Base-by-base conservation (phyloP, 1,140 invertebrate genomes). In the Diachasmimorpha longicaudata region DNA sequence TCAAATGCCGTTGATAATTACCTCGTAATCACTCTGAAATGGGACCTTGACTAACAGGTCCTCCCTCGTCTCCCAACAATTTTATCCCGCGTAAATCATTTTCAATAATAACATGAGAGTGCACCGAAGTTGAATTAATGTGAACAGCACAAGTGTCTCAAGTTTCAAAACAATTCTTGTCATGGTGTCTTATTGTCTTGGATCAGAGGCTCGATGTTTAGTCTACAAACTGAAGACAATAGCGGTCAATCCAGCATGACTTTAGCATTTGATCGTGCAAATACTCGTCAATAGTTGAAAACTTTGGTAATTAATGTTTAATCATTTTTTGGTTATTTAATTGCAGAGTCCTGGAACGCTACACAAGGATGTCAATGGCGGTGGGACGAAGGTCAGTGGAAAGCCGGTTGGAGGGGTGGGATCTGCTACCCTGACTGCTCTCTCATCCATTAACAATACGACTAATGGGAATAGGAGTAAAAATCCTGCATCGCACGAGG, bases 311-410 rank as follows among this genome's bases (percentile, higher is more conserved):
- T 37, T 39, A 74, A 67, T 68, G 2, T 31, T 6, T 2, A 31
- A 31, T 31, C 2, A 31, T 31, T 58, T 31, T 63, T 37, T 58
- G 48, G 39, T 69, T 63, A 77, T 79, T 63, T 84, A 74, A 79
- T 88, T 85, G 74, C 84, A 89, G 88, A 88, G 87, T 88, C 88
- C 88, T 81, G 87, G 87, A 83, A 88, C 87, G 81, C 80, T 88
- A 80, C 87, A 89, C 84, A 89, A 89, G 84, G 87, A 89, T 89
- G 87, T 87, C 78, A 84, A 86, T 75, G 85, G 85, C 79, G 85
- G 84, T 78, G 87, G 87, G 79, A 88, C 87, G 76, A 89, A 89
- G 85, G 85, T 88, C 79, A 87, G 85, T 82, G 85, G 83, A 71
- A 88, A 89, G 81, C 85, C 86, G 73, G 82, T 88, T 81, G 85